Conservation (phyloP, 2,888 invertebrate genomes). For the Bombyx huttoni region DNA sequence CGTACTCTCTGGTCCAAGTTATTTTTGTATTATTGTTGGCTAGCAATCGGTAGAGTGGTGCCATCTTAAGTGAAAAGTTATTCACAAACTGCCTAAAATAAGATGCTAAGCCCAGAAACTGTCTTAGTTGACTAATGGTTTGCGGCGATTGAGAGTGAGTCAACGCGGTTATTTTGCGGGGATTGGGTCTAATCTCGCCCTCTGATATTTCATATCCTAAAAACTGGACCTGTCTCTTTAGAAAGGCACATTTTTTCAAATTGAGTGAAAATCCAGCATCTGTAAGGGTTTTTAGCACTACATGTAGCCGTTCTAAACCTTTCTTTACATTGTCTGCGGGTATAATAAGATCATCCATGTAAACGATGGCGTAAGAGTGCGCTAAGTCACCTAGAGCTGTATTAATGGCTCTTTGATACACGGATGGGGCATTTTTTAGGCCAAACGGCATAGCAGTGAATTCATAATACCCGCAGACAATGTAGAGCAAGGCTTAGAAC, state of each 20-base stretch:
- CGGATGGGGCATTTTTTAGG: slow-evolving; percentile 6
- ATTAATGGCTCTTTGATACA: slow-evolving; percentile 9
- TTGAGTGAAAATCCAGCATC: slow-evolving; percentile 14
- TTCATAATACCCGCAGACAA: neutral
- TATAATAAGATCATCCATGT: slow-evolving; percentile 12
- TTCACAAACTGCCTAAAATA: slow-evolving; percentile 13
- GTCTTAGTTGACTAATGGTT: slow-evolving; percentile 10
- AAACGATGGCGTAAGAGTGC: slow-evolving; percentile 6
- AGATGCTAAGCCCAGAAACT: slow-evolving; percentile 13
- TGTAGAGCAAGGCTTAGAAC: slow-evolving; percentile 4
- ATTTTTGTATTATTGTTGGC: too few species aligned
- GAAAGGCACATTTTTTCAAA: slow-evolving; percentile 12
- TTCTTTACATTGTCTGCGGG: neutral
- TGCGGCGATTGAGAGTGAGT: slow-evolving; percentile 7
- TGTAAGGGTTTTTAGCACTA: slow-evolving; percentile 1
- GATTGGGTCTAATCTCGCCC: slow-evolving; percentile 13
- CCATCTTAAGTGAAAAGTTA: slow-evolving; percentile 6
- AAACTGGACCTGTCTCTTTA: slow-evolving; percentile 9
- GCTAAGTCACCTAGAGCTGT: slow-evolving; percentile 10
- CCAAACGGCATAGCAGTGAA: slow-evolving; percentile 9
- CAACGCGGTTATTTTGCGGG: slow-evolving; percentile 11
- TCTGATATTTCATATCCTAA: slow-evolving; percentile 9
- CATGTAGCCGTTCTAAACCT: slow-evolving; percentile 5
- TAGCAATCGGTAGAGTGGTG: slow-evolving; percentile 5
- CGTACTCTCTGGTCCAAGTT: slow-evolving; percentile 8